phyloP scores from a whole-genome alignment of 2,113 vertebrate genomes.

The Tachysurus fulvidraco region DNA sequence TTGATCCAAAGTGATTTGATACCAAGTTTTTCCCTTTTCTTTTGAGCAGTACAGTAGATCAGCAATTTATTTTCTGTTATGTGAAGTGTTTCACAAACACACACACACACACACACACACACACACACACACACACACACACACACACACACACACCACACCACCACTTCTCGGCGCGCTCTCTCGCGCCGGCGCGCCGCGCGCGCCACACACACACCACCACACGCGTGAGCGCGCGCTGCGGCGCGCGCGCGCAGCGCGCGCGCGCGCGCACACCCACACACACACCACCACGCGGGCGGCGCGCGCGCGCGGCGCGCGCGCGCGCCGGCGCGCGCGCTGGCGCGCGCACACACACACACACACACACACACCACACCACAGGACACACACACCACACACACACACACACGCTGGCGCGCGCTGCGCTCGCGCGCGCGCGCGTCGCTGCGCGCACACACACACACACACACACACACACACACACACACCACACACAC shows the following conservation, averaged over 20 bases:
- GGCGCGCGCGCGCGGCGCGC: too few relatives aligned
- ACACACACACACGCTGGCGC: not conserved
- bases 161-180: too few relatives aligned
- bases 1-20: not conserved
- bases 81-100: conserved; percentile 20
- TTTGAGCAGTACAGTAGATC: not conserved
- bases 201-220: too few relatives aligned
- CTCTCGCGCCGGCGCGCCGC: too few relatives aligned
- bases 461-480: not conserved
- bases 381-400: too few relatives aligned
- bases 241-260: not conserved
- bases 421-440: not conserved
- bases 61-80: not conserved
- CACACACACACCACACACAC: not conserved
- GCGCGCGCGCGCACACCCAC: not conserved
- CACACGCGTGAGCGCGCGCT: not conserved
- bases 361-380: not conserved
- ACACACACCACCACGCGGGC: too few relatives aligned
- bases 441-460: not conserved
- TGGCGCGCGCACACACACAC: not conserved
- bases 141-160: not conserved
- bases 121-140: too few relatives aligned
- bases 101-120: not conserved
- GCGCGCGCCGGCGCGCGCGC: too few relatives aligned
- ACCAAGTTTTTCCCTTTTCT: too few relatives aligned